Evolutionary conservation across 1,140 invertebrate species (phyloP).

Genomic region (Dryas iulia): DNA sequence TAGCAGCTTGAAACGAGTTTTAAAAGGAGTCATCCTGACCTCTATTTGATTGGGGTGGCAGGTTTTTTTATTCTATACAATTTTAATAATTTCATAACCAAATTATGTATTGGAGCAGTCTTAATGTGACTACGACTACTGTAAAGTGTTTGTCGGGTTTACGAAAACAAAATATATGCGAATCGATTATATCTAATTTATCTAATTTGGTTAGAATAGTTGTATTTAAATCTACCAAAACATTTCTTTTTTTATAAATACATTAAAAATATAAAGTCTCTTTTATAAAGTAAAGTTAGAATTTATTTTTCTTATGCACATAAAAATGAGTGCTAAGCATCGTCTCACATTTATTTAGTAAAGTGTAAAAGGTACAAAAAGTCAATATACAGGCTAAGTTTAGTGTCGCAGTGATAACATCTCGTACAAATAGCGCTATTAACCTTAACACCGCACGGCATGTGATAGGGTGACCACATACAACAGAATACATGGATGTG

Average conservation of each 20-base stretch:
- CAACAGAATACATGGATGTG: neutral
- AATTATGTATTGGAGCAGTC: too few relatives aligned
- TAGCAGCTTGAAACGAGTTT: too few relatives aligned
- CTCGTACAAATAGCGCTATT: slow-evolving; percentile 68
- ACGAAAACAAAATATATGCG: too few relatives aligned
- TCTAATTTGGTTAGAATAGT: too few relatives aligned
- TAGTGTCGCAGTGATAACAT: slow-evolving; percentile 53
- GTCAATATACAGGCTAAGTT: slow-evolving; percentile 26
- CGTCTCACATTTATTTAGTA: slow-evolving; percentile 11
- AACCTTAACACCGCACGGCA: slow-evolving; percentile 60
- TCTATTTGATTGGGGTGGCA: neutral
- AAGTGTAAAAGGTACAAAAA: slow-evolving; percentile 17
- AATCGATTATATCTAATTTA: too few relatives aligned
- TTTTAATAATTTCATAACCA: too few relatives aligned
- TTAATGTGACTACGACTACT: too few relatives aligned
- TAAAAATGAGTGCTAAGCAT: neutral
- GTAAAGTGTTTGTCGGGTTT: too few relatives aligned
- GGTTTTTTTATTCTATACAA: too few relatives aligned
- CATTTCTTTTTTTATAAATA: too few relatives aligned
- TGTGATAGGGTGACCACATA: slow-evolving; percentile 31
- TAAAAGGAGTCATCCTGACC: neutral
- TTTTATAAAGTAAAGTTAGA: neutral
- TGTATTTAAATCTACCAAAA: too few relatives aligned
- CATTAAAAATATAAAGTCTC: neutral
- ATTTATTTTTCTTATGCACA: neutral